Base-by-base conservation (phyloP, 2,797 vertebrate genomes). In the Furcifer pardalis region DNA sequence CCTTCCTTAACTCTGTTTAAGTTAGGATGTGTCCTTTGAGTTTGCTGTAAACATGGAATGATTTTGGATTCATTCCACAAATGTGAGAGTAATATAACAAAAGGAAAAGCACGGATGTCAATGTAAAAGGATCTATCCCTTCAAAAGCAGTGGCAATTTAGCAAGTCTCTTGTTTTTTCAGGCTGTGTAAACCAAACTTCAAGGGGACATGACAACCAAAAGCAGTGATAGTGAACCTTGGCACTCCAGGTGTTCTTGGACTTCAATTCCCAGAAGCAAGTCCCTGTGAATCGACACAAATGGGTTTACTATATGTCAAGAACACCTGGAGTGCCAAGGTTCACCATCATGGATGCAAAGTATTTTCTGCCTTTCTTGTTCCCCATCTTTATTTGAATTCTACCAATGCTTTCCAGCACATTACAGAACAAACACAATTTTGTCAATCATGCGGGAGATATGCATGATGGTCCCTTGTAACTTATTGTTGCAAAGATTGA, bases 401-500 rank as follows among this genome's bases (percentile, higher is more conserved):
- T 35, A 15, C 30, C 23, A 52, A 12, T 27, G 4, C 72, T 13
- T 59, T 65, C 42, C 25, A 49, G 56, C 32, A 56, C 56, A 42
- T 78, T 46, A 79, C 37, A 73, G 85, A 86, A 66, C 44, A 59
- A 86, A 74, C 46, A 83, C 25, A 79, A 59, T 56, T 66, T 82
- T 83, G 69, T 73, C 76, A 73, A 3, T 68, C 76, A 46, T 65
- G 25, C 7, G 71, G 27, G 85, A 60, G 44, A 25, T 10, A 25
- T 79, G 40, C 25, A 25, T 30, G 56, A 63, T 37, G n/a, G 30
- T 83, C 46, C 42, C 52, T 78, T 66, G n/a, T n/a, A 23, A 35
- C 76, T 86, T 15, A 74, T 59, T 83, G 76, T 86, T 83, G 66
- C 44, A 60, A n/a, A 66, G 81, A 83, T 23, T 68, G 75, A 59